Base-by-base conservation (phyloP, 2,888 invertebrate species). In the Anarsia innoxiella region DNA sequence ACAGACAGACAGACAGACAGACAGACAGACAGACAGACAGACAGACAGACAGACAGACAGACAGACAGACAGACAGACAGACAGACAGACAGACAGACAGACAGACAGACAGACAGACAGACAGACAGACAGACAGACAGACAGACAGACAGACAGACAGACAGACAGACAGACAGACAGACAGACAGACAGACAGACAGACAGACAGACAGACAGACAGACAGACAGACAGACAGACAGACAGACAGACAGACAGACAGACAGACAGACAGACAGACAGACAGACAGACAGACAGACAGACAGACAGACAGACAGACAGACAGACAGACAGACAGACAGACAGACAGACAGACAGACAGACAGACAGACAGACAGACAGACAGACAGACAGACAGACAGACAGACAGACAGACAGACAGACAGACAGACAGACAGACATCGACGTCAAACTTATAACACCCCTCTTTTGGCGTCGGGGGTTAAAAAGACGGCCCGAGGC, bases 291-390 rank as follows among this genome's bases (percentile, higher is more conserved):
- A 16, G 33, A 25, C 4, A 19, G 33, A 25, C 19, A 16, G 35
- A 27, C 12, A 13, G 35, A 27, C 26, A 23, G 28, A 27, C 26
- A 23, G 35, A 16, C 26, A 23, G 35, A 27, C 19, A 23, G 35
- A 27, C 12, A 23, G 35, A 27, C 19, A 23, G 35, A 27, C 12
- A 23, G 35, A 27, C 19, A 23, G 35, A 27, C 8, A 23, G 35
- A 16, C 19, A 23, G 35, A 27, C 12, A 23, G 35, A 27, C 19
- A 23, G 27, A 27, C 12, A 23, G 35, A 16, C 11, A 23, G 35
- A 27, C 8, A 23, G 35, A 27, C 19, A 23, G 35, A 27, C 9
- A 23, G 35, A 27, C n/a, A 23, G 35, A 27, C 12, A 23, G 35
- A 16, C 11, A 23, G 35, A 27, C 3, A 23, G 35, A 27, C 19